phyloP scores from a whole-genome alignment of 2,888 invertebrate species.

The Drosophila meridiana region DNA sequence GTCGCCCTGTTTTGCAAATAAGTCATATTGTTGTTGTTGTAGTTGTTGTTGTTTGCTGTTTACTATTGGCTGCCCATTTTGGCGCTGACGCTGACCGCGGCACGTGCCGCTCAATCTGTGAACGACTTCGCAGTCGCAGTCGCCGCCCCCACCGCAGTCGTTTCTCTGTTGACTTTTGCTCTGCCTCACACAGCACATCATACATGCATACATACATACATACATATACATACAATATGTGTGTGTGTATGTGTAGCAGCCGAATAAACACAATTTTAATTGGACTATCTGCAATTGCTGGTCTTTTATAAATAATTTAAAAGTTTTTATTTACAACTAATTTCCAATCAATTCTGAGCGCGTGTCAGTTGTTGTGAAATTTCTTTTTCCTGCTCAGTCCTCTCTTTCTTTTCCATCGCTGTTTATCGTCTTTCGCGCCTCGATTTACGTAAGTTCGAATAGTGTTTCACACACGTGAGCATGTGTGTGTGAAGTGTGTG shows the following conservation, averaged over 20 bases:
- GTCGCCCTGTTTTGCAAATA: conserved; percentile 64
- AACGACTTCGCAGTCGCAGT: conserved; percentile 53
- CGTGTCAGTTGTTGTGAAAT: conserved; percentile 49
- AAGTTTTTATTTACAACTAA: conserved; percentile 4
- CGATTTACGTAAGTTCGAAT: conserved; percentile 45
- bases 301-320: conserved; percentile 12
- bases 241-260: conserved; percentile 18
- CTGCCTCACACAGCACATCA: conserved; percentile 28
- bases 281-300: conserved; percentile 34
- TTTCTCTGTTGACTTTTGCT: conserved; percentile 59
- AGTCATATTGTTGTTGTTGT: conserved; percentile 28
- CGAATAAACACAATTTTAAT: conserved; percentile 40
- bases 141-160: conserved; percentile 7
- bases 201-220: no score
- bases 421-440: conserved; percentile 40
- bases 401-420: conserved; percentile 27
- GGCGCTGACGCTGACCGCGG: conserved; percentile 60
- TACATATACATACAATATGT: no score
- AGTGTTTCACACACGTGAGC: conserved; percentile 20
- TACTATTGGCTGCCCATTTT: conserved; percentile 64
- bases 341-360: conserved; percentile 46
- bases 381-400: conserved; percentile 28
- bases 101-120: conserved; percentile 74
- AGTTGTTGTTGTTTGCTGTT: conserved; percentile 29
- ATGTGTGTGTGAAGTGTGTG: neutral